Base-by-base conservation (phyloP, 2,888 invertebrate species). In the Shargacucullia verbasci region DNA sequence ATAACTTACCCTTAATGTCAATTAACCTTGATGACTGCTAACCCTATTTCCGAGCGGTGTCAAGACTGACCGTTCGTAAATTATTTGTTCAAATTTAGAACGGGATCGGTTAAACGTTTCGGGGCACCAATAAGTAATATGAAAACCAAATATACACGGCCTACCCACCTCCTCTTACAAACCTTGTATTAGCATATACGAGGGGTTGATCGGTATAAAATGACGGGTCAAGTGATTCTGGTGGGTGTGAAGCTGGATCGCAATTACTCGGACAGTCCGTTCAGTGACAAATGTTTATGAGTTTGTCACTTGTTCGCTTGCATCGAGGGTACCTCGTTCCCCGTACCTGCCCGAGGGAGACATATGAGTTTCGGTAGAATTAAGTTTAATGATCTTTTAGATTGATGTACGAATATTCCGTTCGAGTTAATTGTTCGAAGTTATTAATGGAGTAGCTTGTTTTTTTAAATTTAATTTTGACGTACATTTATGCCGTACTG, bases 31-130 rank as follows among this genome's bases (percentile, higher is more conserved):
- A n/a, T 34, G 13, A 31, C 57, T 73, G 78, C 34, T 80, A 87
- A 81, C 89, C 89, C 87, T 89, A 80, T 49, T 73, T 70, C 69
- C 80, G 73, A 79, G 78, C 80, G 74, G 78, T 85, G 88, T 87
- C 88, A 88, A 86, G 87, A 90, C 85, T 90, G 91, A 88, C 90
- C 89, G 90, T 90, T 87, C 88, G 90, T 93, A 92, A 94, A 93
- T 93, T 93, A 93, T 94, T 91, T 89, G 92, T 91, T 91, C 87
- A 90, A 92, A 93, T 93, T 93, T 94, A 91, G 92, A 92, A 88
- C 86, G 84, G 90, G 87, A 92, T 91, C 91, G 89, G 84, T 86
- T 92, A 92, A 93, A 90, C 90, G 92, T 91, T 92, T 89, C 85
- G 88, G 91, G 90, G 88, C 89, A 89, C 91, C 91, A 91, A 92